Evolutionary conservation across 1,140 invertebrate species (phyloP).

Genomic region (Aphis gossypii): DNA sequence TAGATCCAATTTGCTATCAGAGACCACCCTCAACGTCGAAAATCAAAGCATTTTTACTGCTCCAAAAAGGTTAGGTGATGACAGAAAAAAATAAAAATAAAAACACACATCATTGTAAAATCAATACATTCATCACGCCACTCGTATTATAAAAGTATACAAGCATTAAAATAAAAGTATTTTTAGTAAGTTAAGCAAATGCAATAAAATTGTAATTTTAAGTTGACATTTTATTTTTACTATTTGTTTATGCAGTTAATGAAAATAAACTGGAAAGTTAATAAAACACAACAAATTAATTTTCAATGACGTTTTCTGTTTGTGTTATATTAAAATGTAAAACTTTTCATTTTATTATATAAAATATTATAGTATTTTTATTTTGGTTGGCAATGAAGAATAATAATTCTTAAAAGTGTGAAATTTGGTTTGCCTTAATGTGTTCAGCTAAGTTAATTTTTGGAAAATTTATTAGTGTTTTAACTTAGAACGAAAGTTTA

Average conservation of each 20-base stretch:
- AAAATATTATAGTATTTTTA: slow-evolving; percentile 22
- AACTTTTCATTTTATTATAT: neutral
- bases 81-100: no score
- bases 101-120: no score
- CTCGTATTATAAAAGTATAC: neutral
- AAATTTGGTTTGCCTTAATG: neutral
- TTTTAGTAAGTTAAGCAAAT: neutral
- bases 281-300: slow-evolving; percentile 29
- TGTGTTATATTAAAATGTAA: slow-evolving; percentile 19
- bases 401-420: neutral
- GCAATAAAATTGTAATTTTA: neutral
- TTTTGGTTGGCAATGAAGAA: slow-evolving; percentile 5
- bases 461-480: slow-evolving; percentile 20
- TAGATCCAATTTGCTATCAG: no score
- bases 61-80: no score
- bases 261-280: neutral
- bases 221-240: neutral
- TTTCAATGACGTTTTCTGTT: neutral
- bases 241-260: neutral
- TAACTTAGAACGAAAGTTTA: neutral
- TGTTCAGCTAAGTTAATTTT: slow-evolving; percentile 30
- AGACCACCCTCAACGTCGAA: no score
- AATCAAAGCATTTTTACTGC: no score
- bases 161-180: neutral
- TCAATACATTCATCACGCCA: no score